Percentiles rank a stretch among this genome's conserved stretches.
These are phyloP conservation scores for Heliconius congener DNA, from an alignment of 1,140 invertebrate species.

Conservation along the genomic window DNA sequence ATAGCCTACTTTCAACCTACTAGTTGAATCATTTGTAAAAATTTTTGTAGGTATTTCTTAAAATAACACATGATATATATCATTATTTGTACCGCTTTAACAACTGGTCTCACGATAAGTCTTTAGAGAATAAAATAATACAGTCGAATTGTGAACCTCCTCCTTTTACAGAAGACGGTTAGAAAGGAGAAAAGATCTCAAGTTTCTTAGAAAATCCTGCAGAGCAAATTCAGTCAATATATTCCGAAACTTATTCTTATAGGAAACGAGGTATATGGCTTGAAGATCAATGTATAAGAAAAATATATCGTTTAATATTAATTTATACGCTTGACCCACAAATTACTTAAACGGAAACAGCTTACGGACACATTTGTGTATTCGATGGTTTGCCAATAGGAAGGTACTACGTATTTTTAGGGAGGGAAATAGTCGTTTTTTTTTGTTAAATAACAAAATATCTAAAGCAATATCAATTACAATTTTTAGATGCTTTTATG, in stretches of 20 bases:
- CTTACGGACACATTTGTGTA: too few species aligned
- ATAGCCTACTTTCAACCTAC: too few species aligned
- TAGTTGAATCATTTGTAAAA: neutral
- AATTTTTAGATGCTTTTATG: too few species aligned
- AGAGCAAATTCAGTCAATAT: neutral
- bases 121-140: neutral
- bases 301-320: neutral
- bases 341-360: neutral
- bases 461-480: too few species aligned
- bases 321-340: neutral
- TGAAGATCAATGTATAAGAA: neutral
- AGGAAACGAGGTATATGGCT: neutral
- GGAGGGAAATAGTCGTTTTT: too few species aligned
- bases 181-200: neutral
- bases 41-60: neutral
- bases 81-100: neutral
- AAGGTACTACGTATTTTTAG: too few species aligned
- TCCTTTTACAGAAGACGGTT: neutral
- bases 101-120: neutral
- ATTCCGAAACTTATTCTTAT: neutral
- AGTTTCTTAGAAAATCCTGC: neutral
- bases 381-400: too few species aligned
- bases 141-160: neutral
- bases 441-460: too few species aligned
- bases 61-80: neutral